Percentiles rank a stretch among this genome's conserved stretches.
Evolutionary conservation across 2,113 vertebrate species (phyloP).

Genomic region (Petrocephalus microphthalmus): DNA sequence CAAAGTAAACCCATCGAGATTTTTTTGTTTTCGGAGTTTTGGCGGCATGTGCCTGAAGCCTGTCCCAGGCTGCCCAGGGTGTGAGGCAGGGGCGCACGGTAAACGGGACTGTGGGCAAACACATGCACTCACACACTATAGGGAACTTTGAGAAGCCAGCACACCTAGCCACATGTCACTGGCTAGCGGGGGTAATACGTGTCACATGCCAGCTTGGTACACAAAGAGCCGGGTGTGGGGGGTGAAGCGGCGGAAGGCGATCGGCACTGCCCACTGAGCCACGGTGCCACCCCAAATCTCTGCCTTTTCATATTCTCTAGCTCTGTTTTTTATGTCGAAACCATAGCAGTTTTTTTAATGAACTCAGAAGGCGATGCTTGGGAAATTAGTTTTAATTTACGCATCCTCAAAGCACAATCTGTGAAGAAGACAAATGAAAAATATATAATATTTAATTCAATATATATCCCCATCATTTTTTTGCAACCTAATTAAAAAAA

Average conservation of each 20-base stretch:
- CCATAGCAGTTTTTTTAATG: not conserved
- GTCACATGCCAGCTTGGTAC: not conserved
- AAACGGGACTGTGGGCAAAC: not conserved
- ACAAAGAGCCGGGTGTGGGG: not conserved
- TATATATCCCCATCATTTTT: not conserved
- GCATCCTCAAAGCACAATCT: not conserved
- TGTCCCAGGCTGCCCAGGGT: not conserved
- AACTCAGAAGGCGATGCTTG: not conserved
- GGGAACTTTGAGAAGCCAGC: not conserved
- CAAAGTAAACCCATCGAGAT: not conserved
- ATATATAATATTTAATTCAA: not conserved
- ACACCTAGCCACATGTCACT: not conserved
- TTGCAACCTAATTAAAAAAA: not conserved
- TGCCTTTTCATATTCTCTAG: too few relatives aligned
- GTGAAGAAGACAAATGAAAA: not conserved
- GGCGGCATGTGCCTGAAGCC: not conserved
- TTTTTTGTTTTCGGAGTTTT: not conserved
- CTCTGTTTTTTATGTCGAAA: not conserved
- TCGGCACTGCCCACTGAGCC: too few relatives aligned
- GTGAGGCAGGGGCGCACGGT: not conserved
- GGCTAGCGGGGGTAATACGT: not conserved
- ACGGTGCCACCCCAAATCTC: too few relatives aligned
- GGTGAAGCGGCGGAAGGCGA: too few relatives aligned
- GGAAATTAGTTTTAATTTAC: not conserved
- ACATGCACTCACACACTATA: not conserved